Evolutionary conservation across 2,113 vertebrate genomes (phyloP), one percentile per base, ranked within the genome.

Genomic region (Crotalus tigris): DNA sequence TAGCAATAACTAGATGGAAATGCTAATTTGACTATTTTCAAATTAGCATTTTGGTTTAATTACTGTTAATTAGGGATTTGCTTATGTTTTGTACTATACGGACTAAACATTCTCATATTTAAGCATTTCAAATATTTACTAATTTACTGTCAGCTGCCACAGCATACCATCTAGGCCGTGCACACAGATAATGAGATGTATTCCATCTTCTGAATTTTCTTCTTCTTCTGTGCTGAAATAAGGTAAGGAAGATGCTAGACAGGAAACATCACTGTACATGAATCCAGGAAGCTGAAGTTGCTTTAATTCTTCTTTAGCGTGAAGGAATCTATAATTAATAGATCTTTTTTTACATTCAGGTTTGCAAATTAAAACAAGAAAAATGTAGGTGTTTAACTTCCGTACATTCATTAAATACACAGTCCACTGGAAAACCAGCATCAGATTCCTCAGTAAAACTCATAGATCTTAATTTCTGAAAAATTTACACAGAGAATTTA

Each of bases 151-250:
- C 8, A 85, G 85, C 58, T 69, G 39, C 89, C 88, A 58, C 90
- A 96, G 93, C 98, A 21, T 98, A 99, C 99, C 99, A 85, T 99
- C 99, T 29, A 99, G 97, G 85, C 99, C 99, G 54, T 99, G 99
- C 44, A 99, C 99, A 88, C 99, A 99, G 93, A 99, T 98, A 93
- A 99, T 98, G 26, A 99, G 98, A 96, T 99, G 99, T 86, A 99
- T 99, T 94, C 99, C 99, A 92, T 99, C 98, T 88, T 98, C 99
- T 95, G 97, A 98, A 93, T 97, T 96, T 88, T 99, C 99, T 87
- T 99, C 99, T 11, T 99, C 98, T 96, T 99, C 99, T 96, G 98
- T 93, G 95, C 98, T 99, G 95, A 99, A 99, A 95, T 99, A 99
- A 86, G 99, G 99, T 91, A 98, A 94, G 17, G 98, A 98, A 94